Conservation (phyloP, 2,888 invertebrate genomes). For the Caenorhabditis virilis region DNA sequence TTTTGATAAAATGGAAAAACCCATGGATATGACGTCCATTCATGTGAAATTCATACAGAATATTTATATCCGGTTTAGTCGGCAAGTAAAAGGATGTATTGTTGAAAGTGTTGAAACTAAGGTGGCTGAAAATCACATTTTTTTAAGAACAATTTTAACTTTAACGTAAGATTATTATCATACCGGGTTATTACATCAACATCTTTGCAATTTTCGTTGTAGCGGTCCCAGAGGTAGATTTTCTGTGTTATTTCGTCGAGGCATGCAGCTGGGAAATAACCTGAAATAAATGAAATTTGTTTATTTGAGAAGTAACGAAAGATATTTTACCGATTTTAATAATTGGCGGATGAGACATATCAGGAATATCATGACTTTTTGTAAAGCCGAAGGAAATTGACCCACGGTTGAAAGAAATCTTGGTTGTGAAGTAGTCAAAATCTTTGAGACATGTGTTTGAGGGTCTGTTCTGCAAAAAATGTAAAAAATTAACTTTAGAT, state of each 20-base stretch:
- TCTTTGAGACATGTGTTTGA: conserved; percentile 5
- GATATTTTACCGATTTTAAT: too few relatives aligned
- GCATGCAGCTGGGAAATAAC: conserved; percentile 12
- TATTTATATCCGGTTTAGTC: neutral
- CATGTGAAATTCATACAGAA: conserved; percentile 8
- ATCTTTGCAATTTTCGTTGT: conserved; percentile 9
- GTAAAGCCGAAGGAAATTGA: conserved; percentile 3
- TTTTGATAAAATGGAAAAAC: conserved; percentile 7
- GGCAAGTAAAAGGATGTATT: neutral
- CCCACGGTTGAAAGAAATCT: conserved; percentile 6
- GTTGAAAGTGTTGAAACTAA: too few relatives aligned
- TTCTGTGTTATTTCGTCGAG: neutral
- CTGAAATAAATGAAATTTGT: too few relatives aligned
- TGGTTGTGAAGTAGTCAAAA: conserved; percentile 5
- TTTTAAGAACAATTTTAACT: neutral
- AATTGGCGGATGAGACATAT: conserved; percentile 11
- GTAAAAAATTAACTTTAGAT: too few relatives aligned
- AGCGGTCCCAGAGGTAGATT: conserved; percentile 4
- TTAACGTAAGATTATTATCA: neutral
- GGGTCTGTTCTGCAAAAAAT: conserved; percentile 12
- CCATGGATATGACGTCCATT: conserved; percentile 28
- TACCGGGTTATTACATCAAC: conserved; percentile 9
- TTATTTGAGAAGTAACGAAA: too few relatives aligned
- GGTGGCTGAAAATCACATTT: neutral
- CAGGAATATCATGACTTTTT: conserved; percentile 5